Evolutionary conservation across 1,140 invertebrate species (phyloP), one percentile per base, ranked within the genome.

Genomic region (Trachymyrmex cornetzi): DNA sequence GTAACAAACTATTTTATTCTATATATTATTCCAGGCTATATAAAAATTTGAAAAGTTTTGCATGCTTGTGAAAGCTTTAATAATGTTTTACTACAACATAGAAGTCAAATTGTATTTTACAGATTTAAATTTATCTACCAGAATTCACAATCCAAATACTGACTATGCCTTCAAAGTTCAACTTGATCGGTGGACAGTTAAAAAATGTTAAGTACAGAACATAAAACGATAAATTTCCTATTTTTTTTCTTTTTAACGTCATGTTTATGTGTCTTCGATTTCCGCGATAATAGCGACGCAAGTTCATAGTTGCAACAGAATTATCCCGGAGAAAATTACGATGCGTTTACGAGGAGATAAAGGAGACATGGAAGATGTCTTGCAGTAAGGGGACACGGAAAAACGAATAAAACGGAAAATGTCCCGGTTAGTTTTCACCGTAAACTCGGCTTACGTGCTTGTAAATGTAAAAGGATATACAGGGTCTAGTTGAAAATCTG

Each of bases 391-490:
- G 34, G n/a, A 48, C 1, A 14, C 22, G n/a, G 55, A 74, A 84
- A 84, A 82, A 61, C 12, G 55, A 75, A 50, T 84, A 75, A 84
- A 75, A 61, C 24, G 6, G 19, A 27, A 82, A 74, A 61, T 74
- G 67, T 82, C 38, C 38, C 55, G 27, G n/a, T 57, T 72, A 82
- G 67, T 82, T 82, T 30, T n/a, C 64, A 34, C 19, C 38, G 22
- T 79, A 66, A 19, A 24, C 6, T 16, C 48, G 30, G 3, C 48
- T 69, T 67, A 80, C n/a, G 22, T 22, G 19, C 22, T n/a, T 5
- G 30, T 27, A 24, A 81, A 57, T 22, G 14, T 71, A 48, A 5
- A 16, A 14, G 53, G 38, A 69, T 48, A 44, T 24, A 14, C 55
- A 14, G 2, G 9, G 1, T 3, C 79, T 48, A 55, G 19, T 16